Base-by-base conservation (phyloP, 2,113 vertebrate genomes). In the Aspidoscelis tigris region DNA sequence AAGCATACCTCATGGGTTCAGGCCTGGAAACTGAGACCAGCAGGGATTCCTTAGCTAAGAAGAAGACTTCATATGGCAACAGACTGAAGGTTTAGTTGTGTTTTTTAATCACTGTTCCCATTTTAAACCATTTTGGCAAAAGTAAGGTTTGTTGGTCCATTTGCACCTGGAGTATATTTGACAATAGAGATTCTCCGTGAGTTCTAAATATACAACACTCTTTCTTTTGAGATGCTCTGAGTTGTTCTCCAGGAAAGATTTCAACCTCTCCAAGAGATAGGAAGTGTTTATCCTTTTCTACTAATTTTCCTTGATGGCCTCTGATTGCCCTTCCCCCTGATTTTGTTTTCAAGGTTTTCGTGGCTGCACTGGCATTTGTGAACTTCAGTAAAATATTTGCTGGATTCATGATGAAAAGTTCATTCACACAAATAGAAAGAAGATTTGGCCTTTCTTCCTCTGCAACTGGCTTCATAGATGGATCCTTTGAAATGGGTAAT, bases 401-500 rank as follows among this genome's bases (percentile, higher is more conserved):
- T 43, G 98, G 93, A 41, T 83, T 94, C 0, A 94, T 97, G 70
- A 97, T 99, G 97, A 99, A 99, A 93, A 98, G 97, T 87, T 93
- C 97, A 82, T 95, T 98, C 90, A 99, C 97, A 21, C 98, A 99
- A 85, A 97, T 99, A 44, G 98, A 99, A 94, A 93, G 97, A 50
- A 97, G 98, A 69, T 99, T 99, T 78, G 97, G 96, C 78, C 93
- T 98, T 86, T 86, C 97, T 0, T 98, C 98, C 66, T 96, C 97
- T 0, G 76, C 91, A 1, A 79, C 94, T 3, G 98, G 99, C 64
- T 83, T 99, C 5, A 73, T 99, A 4, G 98, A 99, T 5, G 97
- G 97, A 84, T 95, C 98, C 85, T 99, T 99, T 90, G 98, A 99
- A 92, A 96, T 98, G 70, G 99, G 98, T 99, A 97, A 96, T 61